A percentile compares a stretch with the other conserved stretches of the same genome.
Conservation (phyloP, 2,113 vertebrate genomes). For the Scomber scombrus region DNA sequence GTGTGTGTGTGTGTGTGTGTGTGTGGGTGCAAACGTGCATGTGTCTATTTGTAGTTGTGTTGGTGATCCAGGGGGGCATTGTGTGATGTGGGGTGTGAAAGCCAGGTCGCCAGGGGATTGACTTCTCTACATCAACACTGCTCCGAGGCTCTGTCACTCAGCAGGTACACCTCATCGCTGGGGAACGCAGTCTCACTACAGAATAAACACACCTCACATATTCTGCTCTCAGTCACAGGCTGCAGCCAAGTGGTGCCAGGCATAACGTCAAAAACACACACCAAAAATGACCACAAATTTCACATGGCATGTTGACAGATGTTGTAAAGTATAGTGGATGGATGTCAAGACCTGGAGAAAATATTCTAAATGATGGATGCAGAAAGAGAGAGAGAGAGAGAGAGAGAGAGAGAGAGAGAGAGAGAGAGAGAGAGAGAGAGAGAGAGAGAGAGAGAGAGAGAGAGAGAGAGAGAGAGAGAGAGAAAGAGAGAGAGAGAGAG, state of each 20-base stretch:
- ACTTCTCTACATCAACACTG: conserved; percentile 73
- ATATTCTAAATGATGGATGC: conserved; percentile 26
- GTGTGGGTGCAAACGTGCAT: conserved; percentile 5
- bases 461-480: not conserved
- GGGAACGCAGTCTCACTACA: conserved; percentile 69
- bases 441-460: not conserved
- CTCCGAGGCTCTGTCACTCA: conserved; percentile 81
- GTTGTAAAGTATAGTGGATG: conserved; percentile 19
- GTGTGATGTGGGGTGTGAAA: conserved; percentile 66
- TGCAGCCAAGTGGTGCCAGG: conserved; percentile 28
- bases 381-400: not conserved
- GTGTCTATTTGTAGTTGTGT: conserved; percentile 24
- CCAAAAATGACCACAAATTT: conserved; percentile 31
- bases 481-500: not conserved
- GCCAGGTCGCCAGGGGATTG: conserved; percentile 60
- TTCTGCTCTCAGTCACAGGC: conserved; percentile 56
- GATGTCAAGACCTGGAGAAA: conserved; percentile 45
- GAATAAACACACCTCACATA: conserved; percentile 78
- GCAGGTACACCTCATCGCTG: conserved; percentile 72
- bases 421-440: not conserved
- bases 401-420: not conserved
- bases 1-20: conserved; percentile 14
- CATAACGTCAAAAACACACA: conserved; percentile 23
- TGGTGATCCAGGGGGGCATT: conserved; percentile 29
- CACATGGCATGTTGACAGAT: conserved; percentile 44